Base-by-base conservation (phyloP, 2,797 vertebrate genomes). In the Tenualosa ilisha region DNA sequence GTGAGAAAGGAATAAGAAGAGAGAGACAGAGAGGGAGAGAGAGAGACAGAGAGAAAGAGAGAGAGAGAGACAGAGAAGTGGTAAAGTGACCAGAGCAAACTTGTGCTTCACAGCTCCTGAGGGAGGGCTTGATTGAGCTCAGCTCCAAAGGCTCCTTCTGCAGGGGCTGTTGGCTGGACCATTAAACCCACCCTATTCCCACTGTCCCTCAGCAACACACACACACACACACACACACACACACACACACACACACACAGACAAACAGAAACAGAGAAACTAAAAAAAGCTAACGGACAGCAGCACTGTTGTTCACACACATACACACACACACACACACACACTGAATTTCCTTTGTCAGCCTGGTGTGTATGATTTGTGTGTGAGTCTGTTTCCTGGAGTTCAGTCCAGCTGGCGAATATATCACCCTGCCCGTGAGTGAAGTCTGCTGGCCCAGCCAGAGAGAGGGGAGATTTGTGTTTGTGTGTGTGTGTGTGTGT, bases 271-370 rank as follows among this genome's bases (percentile, higher is more conserved):
- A 46, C 40, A 46, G 72, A 46, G 20, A 79, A 22, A 6, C 54
- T 20, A 79, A 22, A 79, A 46, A 22, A 43, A 79, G 72, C 72
- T 40, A 40, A 79, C 17, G 17, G 72, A 79, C 37, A 79, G 40
- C 17, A 8, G 37, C 72, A 8, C 40, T 46, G 40, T n/a, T 79
- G 37, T 15, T 31, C 31, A 20, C 31, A 75, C 68, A 20, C 68
- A 46, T 7, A 46, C 46, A 3, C 46, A 46, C 46, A 46, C 46
- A 46, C 43, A 46, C 43, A 50, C 49, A 51, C 7, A 56, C 26
- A 72, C 65, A 72, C 65, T 37, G 65, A 72, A 72, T 72, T 72
- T 22, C 40, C 72, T 22, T 79, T 43, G 72, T 79, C 72, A 43
- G 72, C 72, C 72, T 46, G 37, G 72, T 22, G 72, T 20, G 17